Conservation (phyloP, 2,113 vertebrate genomes). For the Indicator maculatus region DNA sequence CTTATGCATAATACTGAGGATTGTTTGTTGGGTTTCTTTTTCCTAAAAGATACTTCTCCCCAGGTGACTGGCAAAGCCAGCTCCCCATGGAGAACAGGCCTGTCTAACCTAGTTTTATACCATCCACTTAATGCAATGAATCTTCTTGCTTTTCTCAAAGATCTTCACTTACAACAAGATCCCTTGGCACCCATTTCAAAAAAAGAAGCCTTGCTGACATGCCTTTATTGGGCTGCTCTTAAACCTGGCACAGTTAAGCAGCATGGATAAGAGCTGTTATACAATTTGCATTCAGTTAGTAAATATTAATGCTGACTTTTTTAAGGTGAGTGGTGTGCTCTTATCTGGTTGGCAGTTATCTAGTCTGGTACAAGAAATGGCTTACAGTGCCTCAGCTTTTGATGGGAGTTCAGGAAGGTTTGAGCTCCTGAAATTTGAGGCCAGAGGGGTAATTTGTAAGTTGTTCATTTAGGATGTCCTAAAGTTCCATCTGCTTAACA, state of each 20-base stretch:
- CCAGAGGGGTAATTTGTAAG: background rate
- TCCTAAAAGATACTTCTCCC: background rate
- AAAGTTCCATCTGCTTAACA: background rate
- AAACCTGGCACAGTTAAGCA: background rate
- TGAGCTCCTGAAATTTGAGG: background rate
- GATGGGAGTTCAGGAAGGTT: background rate
- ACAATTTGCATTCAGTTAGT: background rate
- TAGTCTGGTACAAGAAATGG: background rate
- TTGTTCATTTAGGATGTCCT: background rate
- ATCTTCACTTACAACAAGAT: slow-evolving; percentile 39
- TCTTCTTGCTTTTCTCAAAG: background rate
- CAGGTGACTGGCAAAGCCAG: background rate
- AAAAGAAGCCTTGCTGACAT: background rate
- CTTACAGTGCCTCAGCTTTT: background rate
- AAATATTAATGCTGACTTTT: slow-evolving; percentile 43
- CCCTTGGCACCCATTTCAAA: slow-evolving; percentile 19
- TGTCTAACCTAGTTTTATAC: slow-evolving; percentile 33
- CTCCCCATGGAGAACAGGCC: background rate
- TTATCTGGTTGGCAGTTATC: background rate
- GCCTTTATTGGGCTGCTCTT: slow-evolving; percentile 36
- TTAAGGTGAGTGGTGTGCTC: slow-evolving; percentile 7
- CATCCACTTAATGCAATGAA: background rate
- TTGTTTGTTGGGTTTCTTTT: background rate
- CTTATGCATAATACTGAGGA: background rate
- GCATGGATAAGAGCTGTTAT: background rate